phyloP scores from a whole-genome alignment of 2,113 vertebrate genomes.

The Sialia sialis region DNA sequence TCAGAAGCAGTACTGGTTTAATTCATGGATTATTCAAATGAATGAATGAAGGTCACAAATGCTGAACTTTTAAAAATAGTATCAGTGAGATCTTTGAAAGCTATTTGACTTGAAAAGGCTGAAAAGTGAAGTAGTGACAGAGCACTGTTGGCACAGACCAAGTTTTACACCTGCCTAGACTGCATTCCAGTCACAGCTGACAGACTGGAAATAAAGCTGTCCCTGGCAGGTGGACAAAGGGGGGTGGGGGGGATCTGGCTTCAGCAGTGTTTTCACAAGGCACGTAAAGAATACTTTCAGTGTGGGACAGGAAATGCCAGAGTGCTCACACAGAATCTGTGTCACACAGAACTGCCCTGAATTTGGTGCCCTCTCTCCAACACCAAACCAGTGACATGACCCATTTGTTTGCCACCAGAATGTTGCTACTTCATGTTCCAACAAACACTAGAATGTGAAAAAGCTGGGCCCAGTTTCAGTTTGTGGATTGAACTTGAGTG shows the following conservation, averaged over 20 bases:
- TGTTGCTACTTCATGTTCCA: not conserved
- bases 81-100: not conserved
- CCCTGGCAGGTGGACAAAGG: not conserved
- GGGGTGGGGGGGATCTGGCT: rapidly evolving
- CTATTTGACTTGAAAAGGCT: not conserved
- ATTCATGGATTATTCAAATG: not conserved
- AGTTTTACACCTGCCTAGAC: not conserved
- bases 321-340: not conserved
- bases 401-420: not conserved
- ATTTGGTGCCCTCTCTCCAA: not conserved
- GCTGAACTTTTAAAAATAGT: not conserved
- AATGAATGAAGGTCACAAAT: not conserved
- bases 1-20: not conserved
- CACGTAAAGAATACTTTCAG: not conserved
- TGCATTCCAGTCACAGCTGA: not conserved
- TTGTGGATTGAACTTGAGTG: not conserved
- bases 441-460: not conserved
- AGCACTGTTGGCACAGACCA: not conserved
- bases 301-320: not conserved
- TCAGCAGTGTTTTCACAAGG: not conserved
- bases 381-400: rapidly evolving
- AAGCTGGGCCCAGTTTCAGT: not conserved
- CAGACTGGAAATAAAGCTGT: not conserved
- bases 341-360: not conserved
- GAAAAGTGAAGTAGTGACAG: not conserved